phyloP scores from a whole-genome alignment of 2,113 vertebrate genomes.

The Eubucco bourcierii region DNA sequence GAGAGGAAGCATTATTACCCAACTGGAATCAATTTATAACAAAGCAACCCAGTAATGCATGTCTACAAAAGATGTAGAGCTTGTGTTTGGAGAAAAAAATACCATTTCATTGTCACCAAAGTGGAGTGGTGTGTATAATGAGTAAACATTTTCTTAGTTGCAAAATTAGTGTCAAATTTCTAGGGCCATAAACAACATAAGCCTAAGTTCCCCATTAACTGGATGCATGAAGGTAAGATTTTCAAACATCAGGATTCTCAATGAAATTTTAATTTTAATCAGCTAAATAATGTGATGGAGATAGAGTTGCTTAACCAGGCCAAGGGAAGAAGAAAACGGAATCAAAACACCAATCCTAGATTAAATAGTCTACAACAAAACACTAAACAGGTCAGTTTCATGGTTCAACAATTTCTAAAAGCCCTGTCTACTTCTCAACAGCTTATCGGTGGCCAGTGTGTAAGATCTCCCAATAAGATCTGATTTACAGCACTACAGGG shows the following conservation, averaged over 20 bases:
- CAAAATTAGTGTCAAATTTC: slow-evolving; percentile 70
- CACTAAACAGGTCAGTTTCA: slow-evolving; percentile 81
- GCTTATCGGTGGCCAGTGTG: slow-evolving; percentile 71
- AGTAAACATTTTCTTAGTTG: slow-evolving; percentile 68
- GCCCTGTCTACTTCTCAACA: slow-evolving; percentile 76
- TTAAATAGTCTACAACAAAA: slow-evolving; percentile 84
- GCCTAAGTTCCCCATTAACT: slow-evolving; percentile 72
- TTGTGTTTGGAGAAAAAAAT: slow-evolving; percentile 63
- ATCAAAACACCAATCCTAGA: slow-evolving; percentile 74
- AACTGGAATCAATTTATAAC: slow-evolving; percentile 41
- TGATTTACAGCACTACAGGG: slow-evolving; percentile 75
- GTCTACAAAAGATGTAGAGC: slow-evolving; percentile 61
- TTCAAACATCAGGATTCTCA: slow-evolving; percentile 63
- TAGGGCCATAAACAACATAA: slow-evolving; percentile 46
- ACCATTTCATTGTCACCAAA: slow-evolving; percentile 38
- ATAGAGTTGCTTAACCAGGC: slow-evolving; percentile 73
- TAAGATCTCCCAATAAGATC: slow-evolving; percentile 74
- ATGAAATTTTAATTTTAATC: slow-evolving; percentile 68
- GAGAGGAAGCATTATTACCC: not conserved
- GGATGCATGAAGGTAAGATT: slow-evolving; percentile 61
- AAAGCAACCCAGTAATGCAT: slow-evolving; percentile 53
- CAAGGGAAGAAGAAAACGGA: slow-evolving; percentile 71
- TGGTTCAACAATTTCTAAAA: slow-evolving; percentile 83
- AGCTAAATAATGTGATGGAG: slow-evolving; percentile 70
- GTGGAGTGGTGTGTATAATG: slow-evolving; percentile 37